Percentiles rank a stretch among this genome's conserved stretches.
phyloP scores from a whole-genome alignment of 2,797 vertebrate species.

The Sebastes baramenuke region DNA sequence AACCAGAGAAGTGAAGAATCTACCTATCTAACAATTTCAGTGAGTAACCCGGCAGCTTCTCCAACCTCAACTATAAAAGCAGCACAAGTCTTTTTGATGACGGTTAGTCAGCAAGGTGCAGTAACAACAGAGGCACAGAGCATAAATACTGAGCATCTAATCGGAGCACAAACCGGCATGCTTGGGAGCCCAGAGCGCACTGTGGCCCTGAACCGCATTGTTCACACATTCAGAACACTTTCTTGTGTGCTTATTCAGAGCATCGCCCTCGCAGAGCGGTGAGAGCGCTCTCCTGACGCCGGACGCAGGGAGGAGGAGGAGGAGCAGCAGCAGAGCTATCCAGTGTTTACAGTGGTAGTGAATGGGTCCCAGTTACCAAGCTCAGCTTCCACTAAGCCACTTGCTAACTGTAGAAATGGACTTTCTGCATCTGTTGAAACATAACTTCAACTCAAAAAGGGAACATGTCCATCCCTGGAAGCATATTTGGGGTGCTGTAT shows the following conservation, averaged over 20 bases:
- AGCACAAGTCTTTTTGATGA: not conserved
- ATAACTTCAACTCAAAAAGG: not conserved
- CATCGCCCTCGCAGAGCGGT: not conserved
- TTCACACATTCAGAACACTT: conserved; percentile 18
- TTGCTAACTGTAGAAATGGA: not conserved
- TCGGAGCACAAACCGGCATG: conserved; percentile 13
- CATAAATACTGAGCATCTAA: conserved; percentile 23
- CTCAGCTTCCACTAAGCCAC: not conserved
- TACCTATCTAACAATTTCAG: not conserved
- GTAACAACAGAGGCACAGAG: not conserved
- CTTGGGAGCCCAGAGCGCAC: conserved; percentile 1
- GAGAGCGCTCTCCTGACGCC: not conserved
- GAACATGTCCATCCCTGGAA: not conserved
- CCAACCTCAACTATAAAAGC: not conserved
- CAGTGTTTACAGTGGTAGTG: not conserved
- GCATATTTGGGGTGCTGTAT: not conserved
- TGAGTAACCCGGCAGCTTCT: not conserved
- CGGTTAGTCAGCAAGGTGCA: conserved; percentile 4
- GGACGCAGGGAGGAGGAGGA: not conserved
- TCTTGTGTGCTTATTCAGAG: conserved; percentile 30
- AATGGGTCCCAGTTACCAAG: conserved; percentile 5
- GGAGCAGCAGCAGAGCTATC: not conserved
- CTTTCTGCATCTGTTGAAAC: not conserved
- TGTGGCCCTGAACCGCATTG: conserved; percentile 18
- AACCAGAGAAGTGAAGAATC: not conserved